Evolutionary conservation across 1,140 invertebrate genomes (phyloP), one percentile per base, ranked within the genome.

Genomic region (Monomorium pharaonis): DNA sequence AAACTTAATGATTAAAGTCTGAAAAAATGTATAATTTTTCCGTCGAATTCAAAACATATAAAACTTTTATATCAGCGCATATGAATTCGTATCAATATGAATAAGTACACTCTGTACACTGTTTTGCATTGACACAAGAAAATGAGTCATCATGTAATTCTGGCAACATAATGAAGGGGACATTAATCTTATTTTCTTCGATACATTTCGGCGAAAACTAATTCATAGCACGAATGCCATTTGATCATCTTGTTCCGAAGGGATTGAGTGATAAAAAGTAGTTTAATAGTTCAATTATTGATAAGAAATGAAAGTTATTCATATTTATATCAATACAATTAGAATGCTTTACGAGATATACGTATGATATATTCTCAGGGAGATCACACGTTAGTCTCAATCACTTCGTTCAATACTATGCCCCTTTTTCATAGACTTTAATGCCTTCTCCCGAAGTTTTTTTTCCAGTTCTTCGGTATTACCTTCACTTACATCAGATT

Each of bases 381-480:
- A 14, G 63, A 76, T 88, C 65, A 60, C 47, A 89, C 75, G 63
- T 63, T 70, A 60, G 62, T 67, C 63, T 94, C 90, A 95, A 88
- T 95, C 94, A 88, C 95, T 95, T 89, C 92, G 88, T 84, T 95
- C 94, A 65, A 93, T 94, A 86, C 95, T 95, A 76, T 95, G 94
- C 65, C 94, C 94, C 58, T 95, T 96, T 93, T 97, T 97, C 96
- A 97, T 97, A 0, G 96, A 97, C 90, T 97, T 96, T 5, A 98
- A 95, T 47, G 98, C 98, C 89, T 98, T 97, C 94, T 98, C 98
- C n/a, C 98, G 96, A 86, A 98, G 95, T 94, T 97, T 98, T 92
- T 97, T 98, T 92, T 98, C 98, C 76, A 98, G 95, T 95, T 98
- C 98, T 91, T 98, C 98, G 24, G 96, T 96, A 60, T 97, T 96